Percentiles rank a stretch among this genome's conserved stretches.
These are phyloP conservation scores for Grallaria varia DNA, from an alignment of 2,113 vertebrate genomes.

Conservation along the genomic window DNA sequence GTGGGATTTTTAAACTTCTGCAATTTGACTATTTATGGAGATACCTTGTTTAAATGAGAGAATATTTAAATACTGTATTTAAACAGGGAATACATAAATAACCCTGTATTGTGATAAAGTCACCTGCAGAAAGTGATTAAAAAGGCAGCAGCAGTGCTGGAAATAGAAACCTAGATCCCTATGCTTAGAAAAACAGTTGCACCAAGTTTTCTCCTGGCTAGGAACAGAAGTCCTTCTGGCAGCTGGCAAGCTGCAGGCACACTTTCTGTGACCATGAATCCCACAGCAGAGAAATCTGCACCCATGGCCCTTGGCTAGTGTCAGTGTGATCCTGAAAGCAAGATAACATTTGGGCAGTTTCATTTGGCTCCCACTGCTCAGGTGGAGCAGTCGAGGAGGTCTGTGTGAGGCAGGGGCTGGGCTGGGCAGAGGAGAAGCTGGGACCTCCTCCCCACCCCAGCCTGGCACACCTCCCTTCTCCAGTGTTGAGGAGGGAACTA, in stretches of 20 bases:
- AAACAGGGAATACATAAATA: not conserved
- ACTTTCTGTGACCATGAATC: not conserved
- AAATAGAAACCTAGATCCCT: not conserved
- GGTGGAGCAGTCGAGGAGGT: accelerated
- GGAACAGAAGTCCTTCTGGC: not conserved
- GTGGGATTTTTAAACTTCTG: not conserved
- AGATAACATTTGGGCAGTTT: not conserved
- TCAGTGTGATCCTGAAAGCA: not conserved
- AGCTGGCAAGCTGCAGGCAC: not conserved
- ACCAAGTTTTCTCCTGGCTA: not conserved
- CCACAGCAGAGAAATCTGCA: not conserved
- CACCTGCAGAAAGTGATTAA: not conserved
- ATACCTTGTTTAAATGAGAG: not conserved
- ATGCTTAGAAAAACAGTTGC: not conserved
- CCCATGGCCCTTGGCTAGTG: not conserved
- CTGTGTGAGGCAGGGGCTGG: not conserved
- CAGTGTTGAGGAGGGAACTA: not conserved
- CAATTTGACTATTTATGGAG: not conserved
- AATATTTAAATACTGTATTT: not conserved
- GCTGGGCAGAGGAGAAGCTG: not conserved
- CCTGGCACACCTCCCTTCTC: not conserved
- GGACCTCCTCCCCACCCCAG: not conserved
- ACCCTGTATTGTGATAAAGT: not conserved
- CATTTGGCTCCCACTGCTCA: not conserved
- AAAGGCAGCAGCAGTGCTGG: not conserved